Percentiles rank a stretch among this genome's conserved stretches.
These are phyloP conservation scores for Whitmania pigra DNA, from an alignment of 1,140 invertebrate genomes.

Conservation along the genomic window DNA sequence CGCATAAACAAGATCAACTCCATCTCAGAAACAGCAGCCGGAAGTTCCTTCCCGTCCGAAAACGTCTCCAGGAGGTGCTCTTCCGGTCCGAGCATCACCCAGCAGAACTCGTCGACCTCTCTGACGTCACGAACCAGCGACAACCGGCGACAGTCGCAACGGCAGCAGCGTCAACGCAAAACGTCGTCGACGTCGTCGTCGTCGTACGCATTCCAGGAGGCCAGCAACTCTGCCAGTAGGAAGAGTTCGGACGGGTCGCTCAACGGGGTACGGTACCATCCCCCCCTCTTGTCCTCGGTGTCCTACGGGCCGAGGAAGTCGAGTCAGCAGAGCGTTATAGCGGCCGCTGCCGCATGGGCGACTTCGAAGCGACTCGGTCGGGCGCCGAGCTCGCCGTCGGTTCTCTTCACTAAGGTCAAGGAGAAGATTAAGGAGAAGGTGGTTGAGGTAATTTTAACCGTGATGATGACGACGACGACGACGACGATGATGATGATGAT, in stretches of 20 bases:
- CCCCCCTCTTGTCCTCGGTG: background rate
- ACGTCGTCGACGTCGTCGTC: background rate
- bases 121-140: background rate
- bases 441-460: background rate
- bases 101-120: background rate
- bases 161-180: background rate
- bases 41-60: too few species aligned
- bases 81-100: too few species aligned
- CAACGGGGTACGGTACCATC: background rate
- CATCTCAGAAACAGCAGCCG: too few species aligned
- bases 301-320: background rate
- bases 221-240: background rate
- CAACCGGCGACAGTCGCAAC: conserved; percentile 5
- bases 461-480: conserved; percentile 2
- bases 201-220: background rate
- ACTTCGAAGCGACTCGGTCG: background rate
- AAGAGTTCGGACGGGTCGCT: background rate
- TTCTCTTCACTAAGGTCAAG: conserved; percentile 18
- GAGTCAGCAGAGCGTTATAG: background rate
- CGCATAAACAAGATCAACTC: background rate
- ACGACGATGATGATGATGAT: conserved; percentile 10
- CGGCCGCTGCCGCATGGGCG: too few species aligned
- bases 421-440: conserved; percentile 16
- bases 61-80: too few species aligned
- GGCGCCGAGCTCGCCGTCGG: background rate